Evolutionary conservation across 2,113 vertebrate species (phyloP).

Genomic region (Chinchilla lanigera): DNA sequence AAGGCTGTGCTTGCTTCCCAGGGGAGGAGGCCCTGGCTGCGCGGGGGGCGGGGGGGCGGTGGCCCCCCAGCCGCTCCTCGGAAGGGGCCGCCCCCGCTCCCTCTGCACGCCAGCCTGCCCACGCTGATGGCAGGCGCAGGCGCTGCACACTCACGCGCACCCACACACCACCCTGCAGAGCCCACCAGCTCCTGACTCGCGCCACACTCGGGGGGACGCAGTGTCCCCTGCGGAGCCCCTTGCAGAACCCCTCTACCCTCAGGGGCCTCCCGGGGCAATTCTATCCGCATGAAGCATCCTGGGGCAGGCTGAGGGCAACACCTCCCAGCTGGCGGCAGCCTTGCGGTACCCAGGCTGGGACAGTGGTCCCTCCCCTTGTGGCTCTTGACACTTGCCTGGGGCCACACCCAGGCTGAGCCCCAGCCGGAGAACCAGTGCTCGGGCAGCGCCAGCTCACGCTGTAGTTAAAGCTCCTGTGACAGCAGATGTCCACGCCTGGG

Average conservation of each 20-base stretch:
- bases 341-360: not conserved
- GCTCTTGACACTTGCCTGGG: not conserved
- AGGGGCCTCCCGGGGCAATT: not conserved
- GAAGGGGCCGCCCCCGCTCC: conserved; percentile 17
- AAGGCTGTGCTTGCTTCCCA: not conserved
- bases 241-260: not conserved
- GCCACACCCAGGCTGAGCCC: not conserved
- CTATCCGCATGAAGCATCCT: not conserved
- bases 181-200: not conserved
- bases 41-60: not conserved
- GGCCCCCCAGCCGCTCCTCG: not conserved
- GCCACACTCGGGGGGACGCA: no score
- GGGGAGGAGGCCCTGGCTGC: not conserved
- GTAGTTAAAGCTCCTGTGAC: not conserved
- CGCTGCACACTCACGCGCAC: not conserved
- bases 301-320: not conserved
- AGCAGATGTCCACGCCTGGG: not conserved
- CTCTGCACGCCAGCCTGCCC: conserved; percentile 41
- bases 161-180: not conserved
- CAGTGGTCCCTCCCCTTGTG: not conserved
- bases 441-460: no score
- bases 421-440: not conserved
- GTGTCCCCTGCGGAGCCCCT: accelerated
- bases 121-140: not conserved
- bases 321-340: not conserved